Base-by-base conservation (phyloP, 2,797 vertebrate genomes). In the Pampus argenteus region DNA sequence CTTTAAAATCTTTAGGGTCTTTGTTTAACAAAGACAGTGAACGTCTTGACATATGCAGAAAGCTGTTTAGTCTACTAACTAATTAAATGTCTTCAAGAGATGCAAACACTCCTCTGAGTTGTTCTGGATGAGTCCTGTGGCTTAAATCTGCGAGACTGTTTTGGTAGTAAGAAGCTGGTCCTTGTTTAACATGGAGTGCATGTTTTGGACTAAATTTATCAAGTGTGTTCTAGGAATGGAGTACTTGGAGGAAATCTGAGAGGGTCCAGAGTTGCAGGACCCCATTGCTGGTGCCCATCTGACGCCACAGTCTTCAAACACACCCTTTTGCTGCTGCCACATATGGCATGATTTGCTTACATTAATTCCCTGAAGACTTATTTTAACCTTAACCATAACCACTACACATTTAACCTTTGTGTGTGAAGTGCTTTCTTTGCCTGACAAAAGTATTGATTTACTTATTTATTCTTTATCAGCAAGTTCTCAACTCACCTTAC, bases 241-340 rank as follows among this genome's bases (percentile, higher is more conserved):
- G 64, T 84, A 73, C 91, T 84, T 58, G 76, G 86, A 89, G 69
- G 91, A 91, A 90, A 92, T 83, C 49, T 85, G 91, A 92, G 88
- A 90, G 66, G 72, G 55, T 66, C 44, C 9, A 31, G 44, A 44
- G 75, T 25, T 66, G 57, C 54, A 49, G 57, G 22, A 58, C 69
- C 26, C 23, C 67, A 8, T 20, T 62, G 29, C 62, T 65, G 31
- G 29, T 56, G 62, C 36, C 26, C 14, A 14, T 60, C 55, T 69
- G 79, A 71, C 8, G 15, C 23, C 44, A 42, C 34, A 17, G 5
- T 34, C 13, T n/a, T 5, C 56, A 56, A 20, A 50, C 51, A 65
- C 29, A 20, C 55, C 31, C 9, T 34, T 34, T 34, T 34, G 7
- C 31, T 34, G 31, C 10, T 34, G 31, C 9, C 11, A 47, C 34